Conservation (phyloP, 2,113 vertebrate species). For the Drymodes brunneopygia region DNA sequence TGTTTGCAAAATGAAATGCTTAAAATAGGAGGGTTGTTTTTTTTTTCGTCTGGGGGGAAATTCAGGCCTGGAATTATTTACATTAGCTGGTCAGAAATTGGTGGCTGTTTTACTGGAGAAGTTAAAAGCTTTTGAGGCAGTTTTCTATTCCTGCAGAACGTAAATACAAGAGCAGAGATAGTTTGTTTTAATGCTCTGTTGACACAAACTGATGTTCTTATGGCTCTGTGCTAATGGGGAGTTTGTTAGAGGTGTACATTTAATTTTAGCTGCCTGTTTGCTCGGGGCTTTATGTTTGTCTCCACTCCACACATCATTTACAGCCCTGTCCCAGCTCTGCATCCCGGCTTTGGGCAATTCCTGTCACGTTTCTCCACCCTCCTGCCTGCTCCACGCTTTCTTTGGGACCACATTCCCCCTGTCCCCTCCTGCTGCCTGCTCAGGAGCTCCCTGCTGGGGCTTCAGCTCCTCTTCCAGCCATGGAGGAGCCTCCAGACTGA, state of each 20-base stretch:
- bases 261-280: not conserved
- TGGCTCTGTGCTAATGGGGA: not conserved
- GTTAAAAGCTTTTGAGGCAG: not conserved
- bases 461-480: not conserved
- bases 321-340: not conserved
- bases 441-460: not conserved
- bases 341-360: not conserved
- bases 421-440: not conserved
- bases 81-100: not conserved
- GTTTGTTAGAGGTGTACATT: not conserved
- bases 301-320: not conserved
- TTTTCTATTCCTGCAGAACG: not conserved
- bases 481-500: not conserved
- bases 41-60: not conserved
- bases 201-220: not conserved
- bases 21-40: not conserved
- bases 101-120: not conserved
- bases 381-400: not conserved
- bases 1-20: conserved; percentile 37
- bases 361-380: accelerated
- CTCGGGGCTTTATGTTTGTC: not conserved
- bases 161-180: not conserved
- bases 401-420: accelerated
- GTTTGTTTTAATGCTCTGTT: not conserved
- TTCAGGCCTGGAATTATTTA: not conserved